Evolutionary conservation across 2,113 vertebrate genomes (phyloP).

Genomic region (Microcebus tavaratra): DNA sequence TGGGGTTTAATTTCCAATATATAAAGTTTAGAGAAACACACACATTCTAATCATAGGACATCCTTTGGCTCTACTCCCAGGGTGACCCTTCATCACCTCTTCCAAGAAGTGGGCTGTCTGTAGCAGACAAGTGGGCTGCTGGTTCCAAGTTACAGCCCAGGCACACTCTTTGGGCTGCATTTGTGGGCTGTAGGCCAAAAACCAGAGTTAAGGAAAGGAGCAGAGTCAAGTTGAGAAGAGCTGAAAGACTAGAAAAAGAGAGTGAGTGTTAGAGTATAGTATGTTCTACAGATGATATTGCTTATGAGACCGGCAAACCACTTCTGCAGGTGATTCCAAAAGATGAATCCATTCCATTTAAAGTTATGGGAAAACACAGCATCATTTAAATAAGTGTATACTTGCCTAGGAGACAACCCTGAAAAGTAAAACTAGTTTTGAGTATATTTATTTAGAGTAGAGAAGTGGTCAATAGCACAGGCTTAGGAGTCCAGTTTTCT

Average conservation of each 20-base stretch:
- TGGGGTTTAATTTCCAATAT: not conserved
- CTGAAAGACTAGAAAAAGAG: not conserved
- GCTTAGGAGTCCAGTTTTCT: not conserved
- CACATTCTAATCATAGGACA: not conserved
- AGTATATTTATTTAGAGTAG: not conserved
- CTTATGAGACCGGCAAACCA: not conserved
- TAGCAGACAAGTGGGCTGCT: not conserved
- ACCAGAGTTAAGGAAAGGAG: not conserved
- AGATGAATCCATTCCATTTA: not conserved
- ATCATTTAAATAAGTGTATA: not conserved
- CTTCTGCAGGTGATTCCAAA: not conserved
- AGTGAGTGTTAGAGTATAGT: not conserved
- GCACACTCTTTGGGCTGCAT: rapidly evolving
- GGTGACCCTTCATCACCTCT: not conserved
- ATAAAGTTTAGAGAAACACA: not conserved
- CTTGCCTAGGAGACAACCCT: not conserved
- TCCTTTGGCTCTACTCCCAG: not conserved
- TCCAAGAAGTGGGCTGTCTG: not conserved
- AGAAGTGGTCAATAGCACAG: not conserved
- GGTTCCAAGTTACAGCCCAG: not conserved
- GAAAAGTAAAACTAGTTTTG: not conserved
- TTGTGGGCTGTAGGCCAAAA: not conserved
- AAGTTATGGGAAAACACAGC: not conserved
- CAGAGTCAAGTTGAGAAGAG: not conserved
- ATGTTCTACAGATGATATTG: not conserved